Conservation (phyloP, 30 jellyfish, hydroid and myxozoan species). For the Cassiopea andromeda region DNA sequence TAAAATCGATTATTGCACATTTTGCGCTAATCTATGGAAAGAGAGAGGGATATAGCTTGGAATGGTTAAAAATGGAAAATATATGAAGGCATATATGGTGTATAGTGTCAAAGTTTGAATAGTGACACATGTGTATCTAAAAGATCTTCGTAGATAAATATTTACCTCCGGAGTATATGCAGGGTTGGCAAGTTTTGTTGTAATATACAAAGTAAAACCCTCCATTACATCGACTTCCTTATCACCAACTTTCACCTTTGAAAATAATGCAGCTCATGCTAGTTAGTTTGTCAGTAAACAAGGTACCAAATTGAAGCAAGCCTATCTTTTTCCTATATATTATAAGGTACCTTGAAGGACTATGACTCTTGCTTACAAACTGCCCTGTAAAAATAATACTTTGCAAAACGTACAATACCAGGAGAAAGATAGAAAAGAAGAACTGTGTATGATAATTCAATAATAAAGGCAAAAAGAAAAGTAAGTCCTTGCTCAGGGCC, state of each 20-base stretch:
- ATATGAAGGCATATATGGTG: too few species aligned
- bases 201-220: conserved; percentile 86
- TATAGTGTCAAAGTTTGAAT: too few species aligned
- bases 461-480: neutral
- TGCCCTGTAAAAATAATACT: neutral
- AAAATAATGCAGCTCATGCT: neutral
- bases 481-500: neutral
- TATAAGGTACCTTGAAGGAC: too few species aligned
- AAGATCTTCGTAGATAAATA: neutral
- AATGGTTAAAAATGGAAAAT: too few species aligned
- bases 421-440: neutral
- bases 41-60: too few species aligned
- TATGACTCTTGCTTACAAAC: neutral
- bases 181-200: conserved; percentile 95
- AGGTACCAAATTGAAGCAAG: too few species aligned
- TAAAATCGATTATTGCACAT: conserved; percentile 90
- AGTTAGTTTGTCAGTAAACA: neutral
- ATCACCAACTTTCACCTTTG: conserved; percentile 95
- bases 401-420: neutral
- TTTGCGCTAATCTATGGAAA: conserved; percentile 83
- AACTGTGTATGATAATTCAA: neutral
- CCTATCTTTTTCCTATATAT: neutral
- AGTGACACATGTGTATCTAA: too few species aligned
- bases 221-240: conserved; percentile 95
- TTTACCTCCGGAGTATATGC: conserved; percentile 96